phyloP scores from a whole-genome alignment of 2,113 vertebrate genomes.

The Sclerurus mexicanus region DNA sequence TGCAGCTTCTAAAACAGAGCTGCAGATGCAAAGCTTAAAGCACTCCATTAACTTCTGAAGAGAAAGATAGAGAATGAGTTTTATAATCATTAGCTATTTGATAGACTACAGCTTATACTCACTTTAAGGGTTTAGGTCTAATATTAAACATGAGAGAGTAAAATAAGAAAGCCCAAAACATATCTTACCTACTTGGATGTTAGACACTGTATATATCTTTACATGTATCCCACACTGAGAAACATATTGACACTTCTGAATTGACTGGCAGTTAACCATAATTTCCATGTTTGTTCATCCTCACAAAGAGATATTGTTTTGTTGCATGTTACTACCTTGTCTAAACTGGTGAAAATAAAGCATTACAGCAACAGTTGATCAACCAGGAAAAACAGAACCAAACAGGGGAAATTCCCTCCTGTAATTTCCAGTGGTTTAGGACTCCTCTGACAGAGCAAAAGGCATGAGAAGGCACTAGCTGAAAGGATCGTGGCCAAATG shows the following conservation, averaged over 20 bases:
- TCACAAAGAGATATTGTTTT: not conserved
- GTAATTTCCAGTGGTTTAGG: not conserved
- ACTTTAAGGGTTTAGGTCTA: not conserved
- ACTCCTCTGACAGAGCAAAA: not conserved
- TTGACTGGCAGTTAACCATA: not conserved
- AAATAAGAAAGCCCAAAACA: not conserved
- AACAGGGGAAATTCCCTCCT: not conserved
- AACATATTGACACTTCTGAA: not conserved
- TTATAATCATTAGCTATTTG: not conserved
- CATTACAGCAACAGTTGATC: not conserved
- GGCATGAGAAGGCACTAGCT: not conserved
- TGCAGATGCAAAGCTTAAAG: not conserved
- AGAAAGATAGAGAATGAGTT: not conserved
- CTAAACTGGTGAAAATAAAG: not conserved
- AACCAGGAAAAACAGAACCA: not conserved
- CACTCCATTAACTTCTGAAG: not conserved
- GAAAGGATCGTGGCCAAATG: not conserved
- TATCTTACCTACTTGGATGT: not conserved
- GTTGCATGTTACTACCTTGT: not conserved
- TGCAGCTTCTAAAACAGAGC: not conserved
- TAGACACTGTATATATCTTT: not conserved
- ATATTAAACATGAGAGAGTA: not conserved
- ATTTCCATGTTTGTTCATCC: not conserved
- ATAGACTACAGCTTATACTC: not conserved
- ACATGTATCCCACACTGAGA: not conserved